Conservation (phyloP, 2,888 invertebrate genomes). For the Fragum sueziense region DNA sequence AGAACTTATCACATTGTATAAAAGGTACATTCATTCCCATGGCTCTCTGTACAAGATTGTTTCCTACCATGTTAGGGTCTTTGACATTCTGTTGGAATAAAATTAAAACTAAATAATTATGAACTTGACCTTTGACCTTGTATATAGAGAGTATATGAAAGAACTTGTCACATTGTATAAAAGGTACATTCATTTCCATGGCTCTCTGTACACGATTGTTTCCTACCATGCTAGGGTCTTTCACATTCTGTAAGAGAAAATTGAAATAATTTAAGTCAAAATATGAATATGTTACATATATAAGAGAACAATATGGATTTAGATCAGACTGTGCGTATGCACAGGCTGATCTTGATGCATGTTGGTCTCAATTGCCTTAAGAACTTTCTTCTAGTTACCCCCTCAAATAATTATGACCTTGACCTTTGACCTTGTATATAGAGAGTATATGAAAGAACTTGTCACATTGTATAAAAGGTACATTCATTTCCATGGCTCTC, state of each 20-base stretch:
- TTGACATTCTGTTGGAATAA: slow-evolving; percentile 64
- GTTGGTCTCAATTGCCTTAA: too few species aligned
- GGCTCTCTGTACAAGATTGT: slow-evolving; percentile 77
- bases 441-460: slow-evolving; percentile 80
- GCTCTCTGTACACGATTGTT: slow-evolving; percentile 78
- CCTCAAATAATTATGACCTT: too few species aligned
- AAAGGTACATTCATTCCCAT: slow-evolving; percentile 80
- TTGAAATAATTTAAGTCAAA: too few species aligned
- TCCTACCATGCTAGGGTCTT: slow-evolving; percentile 79
- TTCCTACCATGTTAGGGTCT: slow-evolving; percentile 79
- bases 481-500: slow-evolving; percentile 78
- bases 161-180: slow-evolving; percentile 80
- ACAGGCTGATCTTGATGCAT: too few species aligned
- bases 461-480: slow-evolving; percentile 81
- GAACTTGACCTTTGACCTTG: slow-evolving; percentile 79
- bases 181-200: slow-evolving; percentile 79
- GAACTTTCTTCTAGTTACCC: too few species aligned
- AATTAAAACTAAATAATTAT: too few species aligned
- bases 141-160: slow-evolving; percentile 80
- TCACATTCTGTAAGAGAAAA: slow-evolving; percentile 64
- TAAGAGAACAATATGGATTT: too few species aligned
- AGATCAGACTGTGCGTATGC: too few species aligned
- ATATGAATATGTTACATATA: too few species aligned
- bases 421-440: slow-evolving; percentile 79
- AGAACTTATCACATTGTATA: slow-evolving; percentile 80